Base-by-base conservation (phyloP, 2,113 vertebrate species). In the Saccopteryx bilineata region DNA sequence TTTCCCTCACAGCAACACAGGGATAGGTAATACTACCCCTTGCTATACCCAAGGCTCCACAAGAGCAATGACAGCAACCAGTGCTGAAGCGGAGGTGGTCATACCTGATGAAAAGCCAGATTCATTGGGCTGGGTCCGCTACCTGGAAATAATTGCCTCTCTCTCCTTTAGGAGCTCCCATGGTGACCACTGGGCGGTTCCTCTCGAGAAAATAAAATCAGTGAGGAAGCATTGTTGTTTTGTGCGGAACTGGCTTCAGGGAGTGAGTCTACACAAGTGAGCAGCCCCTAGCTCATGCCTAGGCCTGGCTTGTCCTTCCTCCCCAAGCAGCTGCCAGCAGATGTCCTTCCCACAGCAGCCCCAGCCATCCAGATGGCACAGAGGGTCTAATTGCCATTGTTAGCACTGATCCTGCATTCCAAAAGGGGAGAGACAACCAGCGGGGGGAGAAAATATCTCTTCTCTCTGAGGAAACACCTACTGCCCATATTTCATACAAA, bases 371-470 rank as follows among this genome's bases (percentile, higher is more conserved):
- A 95, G 95, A 97, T 79, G 94, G 92, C 84, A 82, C 2, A 0
- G 75, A 89, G 72, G 61, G 7, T 80, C 76, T 95, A 92, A 92
- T 5, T 68, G 92, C 72, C 95, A 95, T 69, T 74, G 94, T 96
- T 75, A 94, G 71, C 75, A 13, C 48, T 13, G 79, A 56, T 3
- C 11, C 88, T 19, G 28, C 58, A 65, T 89, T 94, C 93, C 93
- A 90, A 78, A 81, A 78, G 39, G 93, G 48, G 68, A 63, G 81
- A 60, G 58, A 28, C 58, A 71, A 46, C 19, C 26, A 46, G 33
- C 61, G 80, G 78, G 52, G 75, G 65, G 14, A 95, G 58, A 89
- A 93, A 81, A n/a, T 17, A 1, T 24, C 71, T 63, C 31, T 58
- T 74, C 71, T 78, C 86, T 78, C 91, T 15, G 48, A 79, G 69